phyloP scores from a whole-genome alignment of 2,113 vertebrate genomes.

The Equus quagga region DNA sequence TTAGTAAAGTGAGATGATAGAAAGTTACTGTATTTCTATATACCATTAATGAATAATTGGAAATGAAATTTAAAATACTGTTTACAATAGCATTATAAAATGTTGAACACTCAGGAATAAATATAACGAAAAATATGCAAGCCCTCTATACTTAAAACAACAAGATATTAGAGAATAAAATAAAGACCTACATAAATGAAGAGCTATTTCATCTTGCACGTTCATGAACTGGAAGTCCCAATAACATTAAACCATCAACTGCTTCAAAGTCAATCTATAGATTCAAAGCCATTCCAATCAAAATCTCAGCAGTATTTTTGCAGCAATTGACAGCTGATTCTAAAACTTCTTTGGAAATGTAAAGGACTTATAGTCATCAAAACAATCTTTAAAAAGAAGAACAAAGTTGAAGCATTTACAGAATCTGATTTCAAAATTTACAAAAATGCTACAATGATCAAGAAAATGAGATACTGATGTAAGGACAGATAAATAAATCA shows the following conservation, averaged over 20 bases:
- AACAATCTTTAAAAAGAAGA: not conserved
- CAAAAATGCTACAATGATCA: not conserved
- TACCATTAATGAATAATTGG: not conserved
- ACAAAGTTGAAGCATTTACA: not conserved
- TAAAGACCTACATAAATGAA: not conserved
- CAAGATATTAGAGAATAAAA: not conserved
- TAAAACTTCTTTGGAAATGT: not conserved
- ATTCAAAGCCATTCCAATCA: not conserved
- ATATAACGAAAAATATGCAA: not conserved
- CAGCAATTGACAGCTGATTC: not conserved
- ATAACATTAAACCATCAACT: not conserved
- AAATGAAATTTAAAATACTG: constrained; percentile 6
- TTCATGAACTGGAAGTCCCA: not conserved
- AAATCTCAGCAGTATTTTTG: constrained; percentile 2
- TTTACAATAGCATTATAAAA: not conserved
- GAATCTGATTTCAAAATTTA: not conserved
- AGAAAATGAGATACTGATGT: not conserved
- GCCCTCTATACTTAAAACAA: not conserved
- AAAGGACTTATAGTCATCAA: not conserved
- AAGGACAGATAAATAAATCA: not conserved
- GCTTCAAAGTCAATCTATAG: not conserved
- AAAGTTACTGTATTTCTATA: not conserved
- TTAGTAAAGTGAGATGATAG: not conserved
- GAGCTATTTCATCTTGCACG: not conserved
- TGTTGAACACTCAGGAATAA: not conserved